A percentile compares a stretch with the other conserved stretches of the same genome.
Conservation (phyloP, 2,797 vertebrate species). For the Merluccius polli region DNA sequence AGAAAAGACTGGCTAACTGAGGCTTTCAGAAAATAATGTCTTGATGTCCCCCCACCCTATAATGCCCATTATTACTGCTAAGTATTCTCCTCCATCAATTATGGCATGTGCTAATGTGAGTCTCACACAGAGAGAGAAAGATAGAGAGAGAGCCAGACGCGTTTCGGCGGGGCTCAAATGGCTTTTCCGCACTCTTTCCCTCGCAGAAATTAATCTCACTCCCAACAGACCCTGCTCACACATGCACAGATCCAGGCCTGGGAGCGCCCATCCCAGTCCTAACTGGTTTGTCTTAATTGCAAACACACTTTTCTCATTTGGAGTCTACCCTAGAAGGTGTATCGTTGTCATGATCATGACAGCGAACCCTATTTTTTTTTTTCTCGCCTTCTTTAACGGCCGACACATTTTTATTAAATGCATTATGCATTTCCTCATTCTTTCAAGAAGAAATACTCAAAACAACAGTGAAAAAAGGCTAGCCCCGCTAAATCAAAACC, state of each 20-base stretch:
- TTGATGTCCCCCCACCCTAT: constrained; percentile 57
- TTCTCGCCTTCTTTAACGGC: too few species aligned
- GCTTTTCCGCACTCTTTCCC: constrained; percentile 59
- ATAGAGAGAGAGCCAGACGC: constrained; percentile 27
- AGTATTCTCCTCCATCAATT: constrained; percentile 71
- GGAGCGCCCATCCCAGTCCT: constrained; percentile 29
- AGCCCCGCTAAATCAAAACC: constrained; percentile 1
- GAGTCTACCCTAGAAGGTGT: not conserved
- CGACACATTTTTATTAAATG: too few species aligned
- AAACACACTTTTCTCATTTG: constrained; percentile 8
- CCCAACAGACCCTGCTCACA: constrained; percentile 53
- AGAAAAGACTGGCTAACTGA: constrained; percentile 50
- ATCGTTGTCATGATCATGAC: not conserved
- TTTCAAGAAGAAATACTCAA: not conserved
- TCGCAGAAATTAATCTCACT: constrained; percentile 64
- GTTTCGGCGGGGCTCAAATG: constrained; percentile 64
- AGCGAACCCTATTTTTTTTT: too few species aligned
- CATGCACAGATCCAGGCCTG: not conserved
- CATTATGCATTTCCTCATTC: too few species aligned
- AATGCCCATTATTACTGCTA: constrained; percentile 73
- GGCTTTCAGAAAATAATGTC: constrained; percentile 65
- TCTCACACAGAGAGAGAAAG: too few species aligned
- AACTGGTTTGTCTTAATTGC: constrained; percentile 30
- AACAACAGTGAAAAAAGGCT: not conserved
- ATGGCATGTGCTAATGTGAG: constrained; percentile 67